Evolutionary conservation across 1,140 invertebrate genomes (phyloP).

Genomic region (Pseudomyrmex cubaensis): DNA sequence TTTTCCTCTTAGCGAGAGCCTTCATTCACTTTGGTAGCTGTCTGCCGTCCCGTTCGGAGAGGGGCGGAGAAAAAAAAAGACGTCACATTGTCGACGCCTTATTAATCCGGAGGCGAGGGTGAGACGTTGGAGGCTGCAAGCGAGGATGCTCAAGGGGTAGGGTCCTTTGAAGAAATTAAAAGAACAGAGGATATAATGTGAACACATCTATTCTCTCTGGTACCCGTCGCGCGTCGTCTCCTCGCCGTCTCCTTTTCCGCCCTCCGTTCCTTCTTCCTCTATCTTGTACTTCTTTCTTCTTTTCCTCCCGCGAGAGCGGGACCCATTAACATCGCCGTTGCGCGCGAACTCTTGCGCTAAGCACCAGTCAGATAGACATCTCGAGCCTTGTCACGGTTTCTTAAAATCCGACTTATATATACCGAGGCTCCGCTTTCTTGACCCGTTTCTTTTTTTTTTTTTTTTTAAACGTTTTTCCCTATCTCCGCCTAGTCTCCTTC

Average conservation of each 20-base stretch:
- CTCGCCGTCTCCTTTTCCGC: slow-evolving; percentile 67
- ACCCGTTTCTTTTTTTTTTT: slow-evolving; percentile 5
- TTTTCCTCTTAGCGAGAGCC: slow-evolving; percentile 76
- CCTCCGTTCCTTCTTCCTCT: slow-evolving; percentile 38
- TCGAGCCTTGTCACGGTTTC: slow-evolving; percentile 83
- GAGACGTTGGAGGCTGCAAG: slow-evolving; percentile 41
- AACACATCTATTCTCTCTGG: slow-evolving; percentile 83
- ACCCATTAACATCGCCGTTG: slow-evolving; percentile 82
- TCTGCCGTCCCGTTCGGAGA: slow-evolving; percentile 78
- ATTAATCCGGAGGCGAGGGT: slow-evolving; percentile 82
- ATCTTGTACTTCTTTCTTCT: slow-evolving; percentile 14
- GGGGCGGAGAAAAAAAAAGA: slow-evolving; percentile 79
- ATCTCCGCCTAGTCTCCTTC: not conserved
- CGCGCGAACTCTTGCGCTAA: slow-evolving; percentile 74
- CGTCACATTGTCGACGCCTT: slow-evolving; percentile 84
- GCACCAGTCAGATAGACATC: slow-evolving; percentile 84
- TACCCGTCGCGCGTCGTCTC: slow-evolving; percentile 48
- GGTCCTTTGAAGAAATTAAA: slow-evolving; percentile 85
- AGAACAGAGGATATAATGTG: slow-evolving; percentile 85
- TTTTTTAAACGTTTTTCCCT: slow-evolving; percentile 26
- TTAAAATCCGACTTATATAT: slow-evolving; percentile 78
- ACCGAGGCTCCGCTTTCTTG: slow-evolving; percentile 6
- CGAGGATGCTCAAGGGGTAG: slow-evolving; percentile 53
- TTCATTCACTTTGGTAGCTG: slow-evolving; percentile 81
- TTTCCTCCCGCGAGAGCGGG: slow-evolving; percentile 31